Percentiles rank a stretch among this genome's conserved stretches.
Conservation (phyloP, 2,888 invertebrate species). For the Watsonalla cultraria region DNA sequence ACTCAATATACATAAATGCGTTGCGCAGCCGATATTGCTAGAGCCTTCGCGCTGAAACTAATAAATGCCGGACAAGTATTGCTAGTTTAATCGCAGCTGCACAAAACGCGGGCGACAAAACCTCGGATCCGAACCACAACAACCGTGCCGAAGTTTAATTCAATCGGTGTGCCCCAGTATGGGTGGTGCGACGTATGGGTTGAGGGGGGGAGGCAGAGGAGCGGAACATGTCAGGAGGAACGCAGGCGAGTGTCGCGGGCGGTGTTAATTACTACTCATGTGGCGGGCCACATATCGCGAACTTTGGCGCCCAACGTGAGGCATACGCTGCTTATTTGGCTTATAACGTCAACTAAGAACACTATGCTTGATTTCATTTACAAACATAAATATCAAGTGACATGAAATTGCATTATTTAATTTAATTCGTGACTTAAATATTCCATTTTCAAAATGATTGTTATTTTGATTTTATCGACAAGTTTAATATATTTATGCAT, state of each 20-base stretch:
- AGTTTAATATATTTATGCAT: no score
- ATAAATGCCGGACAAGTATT: constrained; percentile 68
- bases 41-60: constrained; percentile 46
- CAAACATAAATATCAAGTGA: constrained; percentile 15
- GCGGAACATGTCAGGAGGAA: constrained; percentile 14
- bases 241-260: constrained; percentile 38
- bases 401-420: constrained; percentile 37
- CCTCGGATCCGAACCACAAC: constrained; percentile 70
- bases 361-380: constrained; percentile 43
- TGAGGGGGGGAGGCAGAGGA: constrained; percentile 17
- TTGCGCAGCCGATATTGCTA: background rate
- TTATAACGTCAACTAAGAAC: constrained; percentile 56
- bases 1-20: no score
- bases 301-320: constrained; percentile 68
- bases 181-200: constrained; percentile 26
- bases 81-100: constrained; percentile 72
- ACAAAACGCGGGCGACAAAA: constrained; percentile 69
- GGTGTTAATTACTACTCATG: constrained; percentile 77
- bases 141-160: constrained; percentile 76
- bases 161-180: constrained; percentile 69
- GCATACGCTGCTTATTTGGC: constrained; percentile 52
- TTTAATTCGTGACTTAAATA: constrained; percentile 32
- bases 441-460: constrained; percentile 15
- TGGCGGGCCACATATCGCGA: constrained; percentile 73
- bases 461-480: no score